These are phyloP conservation scores for Chionodraco myersi DNA, from an alignment of 2,113 vertebrate genomes.

Conservation along the genomic window DNA sequence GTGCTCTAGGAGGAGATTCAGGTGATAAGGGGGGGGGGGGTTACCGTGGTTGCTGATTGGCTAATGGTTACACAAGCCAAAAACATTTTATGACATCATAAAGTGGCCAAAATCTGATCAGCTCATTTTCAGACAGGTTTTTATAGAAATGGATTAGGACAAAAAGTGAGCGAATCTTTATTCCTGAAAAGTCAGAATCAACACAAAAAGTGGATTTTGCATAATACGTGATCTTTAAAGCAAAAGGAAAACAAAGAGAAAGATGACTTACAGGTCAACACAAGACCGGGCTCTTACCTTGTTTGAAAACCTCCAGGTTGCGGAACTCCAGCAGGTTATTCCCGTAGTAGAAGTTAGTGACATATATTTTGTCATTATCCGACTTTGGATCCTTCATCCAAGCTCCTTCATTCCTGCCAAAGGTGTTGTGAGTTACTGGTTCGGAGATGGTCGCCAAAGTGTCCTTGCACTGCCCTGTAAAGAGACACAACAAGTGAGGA, in stretches of 20 bases:
- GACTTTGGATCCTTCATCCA: conserved; percentile 99
- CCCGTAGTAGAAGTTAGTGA: conserved; percentile 96
- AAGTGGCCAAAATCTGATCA: too few species aligned
- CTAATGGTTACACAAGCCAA: too few species aligned
- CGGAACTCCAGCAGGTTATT: conserved; percentile 95
- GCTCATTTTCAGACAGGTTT: too few species aligned
- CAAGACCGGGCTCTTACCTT: conserved; percentile 82
- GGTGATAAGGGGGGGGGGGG: too few species aligned
- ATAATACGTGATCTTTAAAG: not conserved
- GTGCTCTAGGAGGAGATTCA: too few species aligned
- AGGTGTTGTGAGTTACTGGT: conserved; percentile 94
- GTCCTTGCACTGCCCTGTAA: conserved; percentile 93
- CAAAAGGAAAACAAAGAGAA: not conserved
- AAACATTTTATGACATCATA: too few species aligned
- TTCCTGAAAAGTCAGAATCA: too few species aligned
- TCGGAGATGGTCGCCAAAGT: conserved; percentile 94
- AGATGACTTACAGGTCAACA: not conserved
- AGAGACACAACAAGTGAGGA: conserved; percentile 30
- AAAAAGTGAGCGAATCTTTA: too few species aligned
- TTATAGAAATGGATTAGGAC: too few species aligned
- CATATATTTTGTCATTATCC: conserved; percentile 89
- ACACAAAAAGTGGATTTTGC: too few species aligned
- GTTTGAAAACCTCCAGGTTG: conserved; percentile 94
- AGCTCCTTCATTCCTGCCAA: conserved; percentile 92
- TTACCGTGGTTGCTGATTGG: too few species aligned